phyloP scores from a whole-genome alignment of 1,140 invertebrate genomes.

The Polypedilum vanderplanki region DNA sequence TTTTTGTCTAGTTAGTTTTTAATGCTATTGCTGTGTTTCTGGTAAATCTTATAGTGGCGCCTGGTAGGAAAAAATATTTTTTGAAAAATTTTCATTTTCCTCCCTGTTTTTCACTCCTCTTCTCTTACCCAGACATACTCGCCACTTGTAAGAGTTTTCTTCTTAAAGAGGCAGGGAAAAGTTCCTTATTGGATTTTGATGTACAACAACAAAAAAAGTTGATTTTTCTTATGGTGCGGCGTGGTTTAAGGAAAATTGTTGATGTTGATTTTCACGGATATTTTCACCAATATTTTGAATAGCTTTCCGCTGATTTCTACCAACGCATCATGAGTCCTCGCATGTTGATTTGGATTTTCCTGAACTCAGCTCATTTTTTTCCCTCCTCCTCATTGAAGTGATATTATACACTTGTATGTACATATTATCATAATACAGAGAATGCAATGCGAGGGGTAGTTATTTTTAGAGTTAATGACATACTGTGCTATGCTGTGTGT shows the following conservation, averaged over 20 bases:
- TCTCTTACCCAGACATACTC: too few relatives aligned
- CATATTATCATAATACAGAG: neutral
- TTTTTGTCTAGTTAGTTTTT: neutral
- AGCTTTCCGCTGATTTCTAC: constrained; percentile 28
- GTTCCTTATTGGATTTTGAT: neutral
- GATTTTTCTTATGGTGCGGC: neutral
- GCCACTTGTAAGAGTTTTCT: too few relatives aligned
- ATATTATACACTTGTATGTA: neutral
- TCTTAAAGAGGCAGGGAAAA: neutral
- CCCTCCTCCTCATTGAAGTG: neutral
- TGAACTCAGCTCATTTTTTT: neutral
- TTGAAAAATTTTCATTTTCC: too few relatives aligned
- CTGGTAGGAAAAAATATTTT: neutral
- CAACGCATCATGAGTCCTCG: neutral
- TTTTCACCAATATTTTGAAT: constrained; percentile 6
- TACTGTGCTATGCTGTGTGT: neutral
- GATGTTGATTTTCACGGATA: neutral
- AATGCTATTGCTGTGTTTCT: neutral
- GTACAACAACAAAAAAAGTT: neutral
- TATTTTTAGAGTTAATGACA: constrained; percentile 24
- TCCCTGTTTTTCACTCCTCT: too few relatives aligned
- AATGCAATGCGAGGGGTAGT: constrained; percentile 21
- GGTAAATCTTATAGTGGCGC: neutral
- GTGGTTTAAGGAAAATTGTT: constrained; percentile 5
- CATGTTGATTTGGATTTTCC: neutral